Conservation (phyloP, 2,113 vertebrate genomes). For the Aptenodytes patagonicus region DNA sequence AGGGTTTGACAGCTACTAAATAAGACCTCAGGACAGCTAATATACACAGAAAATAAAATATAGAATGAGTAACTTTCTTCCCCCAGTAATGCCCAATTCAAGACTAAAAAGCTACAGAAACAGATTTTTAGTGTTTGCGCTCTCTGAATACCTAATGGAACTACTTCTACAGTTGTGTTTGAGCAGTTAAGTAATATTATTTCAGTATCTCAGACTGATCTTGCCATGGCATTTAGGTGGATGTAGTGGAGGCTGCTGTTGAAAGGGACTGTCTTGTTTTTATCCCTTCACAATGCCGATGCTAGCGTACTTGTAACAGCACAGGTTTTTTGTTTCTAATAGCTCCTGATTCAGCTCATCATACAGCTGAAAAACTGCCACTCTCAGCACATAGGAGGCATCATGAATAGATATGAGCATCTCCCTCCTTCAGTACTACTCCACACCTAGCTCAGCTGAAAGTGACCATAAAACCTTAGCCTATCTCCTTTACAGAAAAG, state of each 20-base stretch:
- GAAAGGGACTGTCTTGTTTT: background rate
- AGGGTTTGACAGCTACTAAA: background rate
- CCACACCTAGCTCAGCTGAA: background rate
- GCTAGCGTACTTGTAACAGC: background rate
- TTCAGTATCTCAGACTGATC: background rate
- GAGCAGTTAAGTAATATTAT: background rate
- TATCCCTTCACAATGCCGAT: background rate
- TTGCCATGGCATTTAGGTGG: background rate
- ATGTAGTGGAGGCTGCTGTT: background rate
- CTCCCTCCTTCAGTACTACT: background rate
- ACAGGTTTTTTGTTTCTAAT: background rate
- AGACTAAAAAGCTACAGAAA: background rate
- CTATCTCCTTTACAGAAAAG: background rate
- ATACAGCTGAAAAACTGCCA: background rate
- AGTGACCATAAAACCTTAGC: background rate
- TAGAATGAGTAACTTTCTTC: rapidly evolving
- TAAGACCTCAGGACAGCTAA: background rate
- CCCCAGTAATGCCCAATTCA: background rate
- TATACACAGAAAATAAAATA: background rate
- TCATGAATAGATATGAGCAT: background rate
- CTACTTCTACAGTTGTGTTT: background rate
- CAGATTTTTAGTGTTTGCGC: background rate
- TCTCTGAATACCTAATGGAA: background rate
- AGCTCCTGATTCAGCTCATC: background rate
- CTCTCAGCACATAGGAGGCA: background rate